Base-by-base conservation (phyloP, 2,113 vertebrate genomes). In the Balaeniceps rex region DNA sequence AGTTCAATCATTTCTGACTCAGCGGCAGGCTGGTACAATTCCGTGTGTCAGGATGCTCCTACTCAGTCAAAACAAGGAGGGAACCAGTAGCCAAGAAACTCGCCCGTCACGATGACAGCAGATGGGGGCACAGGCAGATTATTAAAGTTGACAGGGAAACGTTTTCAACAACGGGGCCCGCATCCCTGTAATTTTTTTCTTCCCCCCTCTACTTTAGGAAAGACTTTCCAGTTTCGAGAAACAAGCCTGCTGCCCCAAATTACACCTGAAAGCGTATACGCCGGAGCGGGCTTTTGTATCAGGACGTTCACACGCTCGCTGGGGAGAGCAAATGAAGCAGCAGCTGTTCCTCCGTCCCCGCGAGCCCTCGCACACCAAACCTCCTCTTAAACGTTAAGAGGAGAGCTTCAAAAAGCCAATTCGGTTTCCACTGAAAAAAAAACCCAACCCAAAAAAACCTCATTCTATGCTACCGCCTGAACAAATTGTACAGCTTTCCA, bases 391-490 rank as follows among this genome's bases (percentile, higher is more conserved):
- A 52, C 65, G 38, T 22, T 3, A 33, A 82, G 94, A 92, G 70
- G 82, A 88, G 95, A 88, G 91, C 94, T 97, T 93, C 96, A 96
- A 93, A 96, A 92, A 95, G 92, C 85, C 87, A 87, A 54, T 86
- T 97, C 77, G 52, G 86, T 71, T 97, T 95, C 92, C 92, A 70
- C 51, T 44, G 93, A 47, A 87, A 83, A 88, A 88, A 78, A 88
- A 44, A 44, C 14, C 42, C 21, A 22, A 46, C 46, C 46, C 40
- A 42, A 42, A 42, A 42, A 42, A 42, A 42, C 47, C 88, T 86
- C 90, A 49, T 96, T 93, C 96, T 71, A 21, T 49, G 88, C 86
- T 58, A n/a, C 64, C 40, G 93, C 95, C 96, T 74, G 97, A 95
- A 87, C 98, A 85, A 92, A 94, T 5, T 14, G 95, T 71, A 33